Base-by-base conservation (phyloP, 2,888 invertebrate species). In the Strigamia maritima region DNA sequence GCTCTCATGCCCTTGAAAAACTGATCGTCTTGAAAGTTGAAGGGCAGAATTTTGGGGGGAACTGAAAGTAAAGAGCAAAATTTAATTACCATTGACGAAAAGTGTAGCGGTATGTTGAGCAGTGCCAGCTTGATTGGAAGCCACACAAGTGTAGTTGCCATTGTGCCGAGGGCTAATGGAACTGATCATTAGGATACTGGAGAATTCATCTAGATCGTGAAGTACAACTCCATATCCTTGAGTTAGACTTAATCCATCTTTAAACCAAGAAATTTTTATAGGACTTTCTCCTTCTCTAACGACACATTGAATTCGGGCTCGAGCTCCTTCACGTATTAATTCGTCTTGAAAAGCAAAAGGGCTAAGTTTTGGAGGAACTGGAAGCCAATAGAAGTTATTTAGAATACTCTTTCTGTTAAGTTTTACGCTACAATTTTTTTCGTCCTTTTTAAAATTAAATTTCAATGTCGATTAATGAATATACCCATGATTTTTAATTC, bases 401-500 rank as follows among this genome's bases (percentile, higher is more conserved):
- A 16, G 19, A n/a, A 65, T 24, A 24, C 2, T 65, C 2, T 22
- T 24, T 24, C 7, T 31, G 24, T 4, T 14, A 8, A 26, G 16
- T 74, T 76, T 31, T 12, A 19, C 28, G 24, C 26, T 10, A 16
- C 26, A 10, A 7, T 6, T 6, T n/a, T 35, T 86, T 81, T 80
- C 76, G n/a, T 75, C 8, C 19, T 31, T 31, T 31, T 31, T 31
- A 76, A 40, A 1, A 76, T 8, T 38, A n/a, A n/a, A n/a, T n/a
- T n/a, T 35, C 22, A 24, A 24, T 35, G 75, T 14, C 19, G 84
- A 86, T 26, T 86, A 86, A 31, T 86, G 84, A 14, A 91, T 96
- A 93, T 90, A 97, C 97, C 97, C 93, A 97, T 95, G 79, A 97
- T 95, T 91, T 94, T 94, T 81, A 97, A 93, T 90, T 95, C 95